Base-by-base conservation (phyloP, 2,888 invertebrate species). In the Mimumesa dahlbomi region DNA sequence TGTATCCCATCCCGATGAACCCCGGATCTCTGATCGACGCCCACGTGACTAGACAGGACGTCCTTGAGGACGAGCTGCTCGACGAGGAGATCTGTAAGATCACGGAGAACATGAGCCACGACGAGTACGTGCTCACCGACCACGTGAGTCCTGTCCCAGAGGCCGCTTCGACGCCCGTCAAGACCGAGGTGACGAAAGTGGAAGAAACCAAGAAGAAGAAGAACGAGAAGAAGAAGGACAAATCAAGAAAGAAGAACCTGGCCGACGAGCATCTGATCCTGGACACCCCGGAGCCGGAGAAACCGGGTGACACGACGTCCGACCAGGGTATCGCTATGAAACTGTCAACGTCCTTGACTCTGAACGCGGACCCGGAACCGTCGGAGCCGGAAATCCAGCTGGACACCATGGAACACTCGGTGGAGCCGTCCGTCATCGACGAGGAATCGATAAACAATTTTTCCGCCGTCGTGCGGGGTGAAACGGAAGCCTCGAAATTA, bases 11-110 rank as follows among this genome's bases (percentile, higher is more conserved):
- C 0, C 11, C 50, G 0, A 16, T 69, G 3, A 49, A 64, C 0
- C 34, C 54, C 13, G 58, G 53, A n/a, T 40, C 67, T 1, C 9
- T 71, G 19, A 64, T 52, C 0, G 57, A 75, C 54, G 11, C 65
- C 0, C 34, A 54, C 2, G 50, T 65, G 5, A 73, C 76, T 2
- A 59, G 69, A 5, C 81, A 83, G 2, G 85, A 84, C 18, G 82
- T 82, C 21, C 58, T 87, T 2, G 89, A 89, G 61, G 89, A 89
- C 25, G 86, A 88, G 25, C 76, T 89, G 31, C 65, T 89, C 5
- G 89, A 89, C 49, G 88, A 89, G 40, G 89, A 89, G 48, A 89
- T 89, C 16, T 89, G 89, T 45, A 89, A 89, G 54, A 89, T 89
- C 25, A 89, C 89, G 0, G 89, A 89, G 29, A 89, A 89, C 19